Evolutionary conservation across 2,797 vertebrate species (phyloP).

Genomic region (Pipistrellus pipistrellus): DNA sequence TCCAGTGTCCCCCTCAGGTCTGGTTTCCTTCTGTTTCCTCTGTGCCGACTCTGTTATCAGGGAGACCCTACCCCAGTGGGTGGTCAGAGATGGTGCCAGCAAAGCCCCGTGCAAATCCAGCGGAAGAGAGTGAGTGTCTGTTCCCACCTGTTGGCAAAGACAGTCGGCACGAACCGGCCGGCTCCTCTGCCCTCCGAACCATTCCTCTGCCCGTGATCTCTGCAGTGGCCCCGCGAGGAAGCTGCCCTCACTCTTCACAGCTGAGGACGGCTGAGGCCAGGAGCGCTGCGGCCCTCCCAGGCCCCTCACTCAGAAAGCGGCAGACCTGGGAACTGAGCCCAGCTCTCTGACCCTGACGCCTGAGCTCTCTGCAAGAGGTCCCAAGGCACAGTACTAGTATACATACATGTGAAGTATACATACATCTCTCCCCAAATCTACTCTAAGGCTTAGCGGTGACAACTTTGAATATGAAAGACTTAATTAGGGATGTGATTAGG

Average conservation of each 20-base stretch:
- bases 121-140: background rate
- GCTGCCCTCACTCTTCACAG: background rate
- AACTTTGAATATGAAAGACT: background rate
- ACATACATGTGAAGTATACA: background rate
- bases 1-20: background rate
- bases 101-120: background rate
- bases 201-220: background rate
- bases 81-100: background rate
- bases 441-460: background rate
- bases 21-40: background rate
- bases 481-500: background rate
- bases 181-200: background rate
- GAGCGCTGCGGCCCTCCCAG: background rate
- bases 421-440: background rate
- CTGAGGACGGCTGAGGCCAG: background rate
- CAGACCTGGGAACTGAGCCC: background rate
- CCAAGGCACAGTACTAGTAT: background rate
- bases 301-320: background rate
- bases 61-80: fast-evolving
- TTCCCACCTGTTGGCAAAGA: background rate
- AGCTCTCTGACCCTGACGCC: background rate
- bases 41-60: background rate
- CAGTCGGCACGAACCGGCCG: background rate
- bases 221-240: background rate
- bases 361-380: background rate